Conservation (phyloP, 2,797 vertebrate genomes). For the Acropternis orthonyx region DNA sequence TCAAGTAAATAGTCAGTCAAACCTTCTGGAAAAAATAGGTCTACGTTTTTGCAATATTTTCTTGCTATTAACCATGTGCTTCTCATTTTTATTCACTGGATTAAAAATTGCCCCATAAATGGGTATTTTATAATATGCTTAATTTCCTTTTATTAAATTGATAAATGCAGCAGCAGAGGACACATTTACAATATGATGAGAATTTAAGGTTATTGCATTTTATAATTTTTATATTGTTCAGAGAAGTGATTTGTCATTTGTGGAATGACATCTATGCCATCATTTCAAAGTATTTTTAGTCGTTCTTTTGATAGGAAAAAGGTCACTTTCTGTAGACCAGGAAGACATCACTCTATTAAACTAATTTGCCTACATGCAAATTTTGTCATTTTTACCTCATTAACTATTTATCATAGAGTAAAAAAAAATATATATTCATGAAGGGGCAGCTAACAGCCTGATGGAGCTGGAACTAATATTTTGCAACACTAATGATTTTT, state of each 20-base stretch:
- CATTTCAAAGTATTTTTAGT: slow-evolving; percentile 86
- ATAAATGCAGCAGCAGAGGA: slow-evolving; percentile 85
- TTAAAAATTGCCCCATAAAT: slow-evolving; percentile 82
- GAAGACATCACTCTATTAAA: slow-evolving; percentile 92
- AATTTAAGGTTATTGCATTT: slow-evolving; percentile 92
- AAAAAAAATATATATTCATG: slow-evolving; percentile 90
- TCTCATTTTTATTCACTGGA: slow-evolving; percentile 77
- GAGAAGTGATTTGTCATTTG: slow-evolving; percentile 84
- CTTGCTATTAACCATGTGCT: slow-evolving; percentile 71
- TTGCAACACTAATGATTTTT: slow-evolving; percentile 99
- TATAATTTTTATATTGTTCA: slow-evolving; percentile 90
- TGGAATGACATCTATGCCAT: slow-evolving; percentile 81
- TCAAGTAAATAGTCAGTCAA: slow-evolving; percentile 65
- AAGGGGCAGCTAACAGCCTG: slow-evolving; percentile 89
- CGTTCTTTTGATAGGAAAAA: slow-evolving; percentile 84
- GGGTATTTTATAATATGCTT: slow-evolving; percentile 87
- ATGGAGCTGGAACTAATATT: slow-evolving; percentile 99
- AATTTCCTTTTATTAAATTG: slow-evolving; percentile 94
- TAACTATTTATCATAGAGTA: slow-evolving; percentile 94
- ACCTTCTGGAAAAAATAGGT: slow-evolving; percentile 63
- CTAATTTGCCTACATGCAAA: slow-evolving; percentile 98
- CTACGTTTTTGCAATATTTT: slow-evolving; percentile 62
- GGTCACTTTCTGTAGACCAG: slow-evolving; percentile 92
- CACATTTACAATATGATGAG: slow-evolving; percentile 86
- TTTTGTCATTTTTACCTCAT: slow-evolving; percentile 98